Conservation (phyloP, 1,140 invertebrate species). For the Melitaea cinxia region DNA sequence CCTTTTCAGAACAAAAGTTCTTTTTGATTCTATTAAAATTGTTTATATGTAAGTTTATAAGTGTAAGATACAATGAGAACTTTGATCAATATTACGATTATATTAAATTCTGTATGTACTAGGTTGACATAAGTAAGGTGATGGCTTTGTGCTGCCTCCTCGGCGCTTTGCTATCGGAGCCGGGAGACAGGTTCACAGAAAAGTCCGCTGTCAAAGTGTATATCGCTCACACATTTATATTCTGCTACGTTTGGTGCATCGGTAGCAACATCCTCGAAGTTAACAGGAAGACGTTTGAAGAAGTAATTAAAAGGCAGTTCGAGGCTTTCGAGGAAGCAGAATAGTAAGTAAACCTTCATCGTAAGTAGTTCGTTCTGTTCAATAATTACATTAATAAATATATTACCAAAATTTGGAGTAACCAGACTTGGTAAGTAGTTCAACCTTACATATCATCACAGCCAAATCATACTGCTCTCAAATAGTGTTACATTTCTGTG, state of each 20-base stretch:
- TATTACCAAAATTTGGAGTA: no score
- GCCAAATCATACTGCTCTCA: no score
- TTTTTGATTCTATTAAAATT: no score
- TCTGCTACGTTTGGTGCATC: slow-evolving; percentile 90
- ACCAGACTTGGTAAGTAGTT: no score
- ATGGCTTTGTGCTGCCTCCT: slow-evolving; percentile 88
- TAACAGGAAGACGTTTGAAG: slow-evolving; percentile 87
- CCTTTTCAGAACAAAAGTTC: no score
- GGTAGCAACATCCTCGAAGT: slow-evolving; percentile 90
- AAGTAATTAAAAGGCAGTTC: slow-evolving; percentile 86
- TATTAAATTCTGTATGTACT: neutral
- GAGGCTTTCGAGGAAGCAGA: slow-evolving; percentile 85
- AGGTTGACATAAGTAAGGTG: slow-evolving; percentile 92
- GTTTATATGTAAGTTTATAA: no score
- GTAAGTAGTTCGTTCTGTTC: no score
- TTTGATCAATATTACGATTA: no score
- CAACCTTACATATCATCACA: no score
- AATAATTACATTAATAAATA: no score
- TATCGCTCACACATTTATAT: slow-evolving; percentile 87
- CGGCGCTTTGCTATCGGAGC: slow-evolving; percentile 84
- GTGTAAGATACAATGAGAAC: no score
- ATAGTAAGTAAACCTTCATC: slow-evolving; percentile 59
- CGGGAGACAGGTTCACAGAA: slow-evolving; percentile 80
- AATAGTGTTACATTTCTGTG: no score
- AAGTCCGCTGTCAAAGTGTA: slow-evolving; percentile 84